Base-by-base conservation (phyloP, 2,797 vertebrate genomes). In the Oreonectes daqikongensis region DNA sequence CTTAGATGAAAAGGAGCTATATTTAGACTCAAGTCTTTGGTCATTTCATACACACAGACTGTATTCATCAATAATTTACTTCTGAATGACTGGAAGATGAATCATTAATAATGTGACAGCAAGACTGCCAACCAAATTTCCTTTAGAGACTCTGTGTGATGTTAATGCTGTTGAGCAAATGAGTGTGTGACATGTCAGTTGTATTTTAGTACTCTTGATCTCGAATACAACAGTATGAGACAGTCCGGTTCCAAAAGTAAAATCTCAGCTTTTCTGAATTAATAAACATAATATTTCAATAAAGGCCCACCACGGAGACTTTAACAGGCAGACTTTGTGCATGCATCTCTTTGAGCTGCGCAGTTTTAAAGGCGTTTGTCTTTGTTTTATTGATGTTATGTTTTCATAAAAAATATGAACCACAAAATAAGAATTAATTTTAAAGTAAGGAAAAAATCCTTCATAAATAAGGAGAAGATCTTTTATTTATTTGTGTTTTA, bases 81-180 rank as follows among this genome's bases (percentile, higher is more conserved):
- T 63, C 55, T 60, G 66, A 73, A 74, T 64, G 28, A 72, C 75
- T 79, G 81, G 52, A 79, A 82, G 59, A 77, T 84, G 73, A 84
- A 84, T 84, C 76, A 81, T 82, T 84, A 65, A 84, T 84, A 81
- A 65, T 75, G 72, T 50, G 69, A 75, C 78, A 76, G 78, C 75
- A 78, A 71, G 80, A 63, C 52, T 61, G 40, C 48, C 71, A 69
- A 59, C 72, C 26, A 75, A 59, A 70, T 57, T 20, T n/a, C 32
- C 71, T 64, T 48, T 40, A 30, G 35, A 64, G 24, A 26, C 52
- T 55, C 20, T 63, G 53, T 26, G 24, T 15, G 22, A 55, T 14
- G 28, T 59, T 9, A 35, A 75, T 52, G 22, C 28, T 65, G 28
- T 28, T 57, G 53, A 17, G 24, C 53, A 28, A 28, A 65, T n/a